Base-by-base conservation (phyloP, 2,888 invertebrate species). In the Emmelina monodactyla region DNA sequence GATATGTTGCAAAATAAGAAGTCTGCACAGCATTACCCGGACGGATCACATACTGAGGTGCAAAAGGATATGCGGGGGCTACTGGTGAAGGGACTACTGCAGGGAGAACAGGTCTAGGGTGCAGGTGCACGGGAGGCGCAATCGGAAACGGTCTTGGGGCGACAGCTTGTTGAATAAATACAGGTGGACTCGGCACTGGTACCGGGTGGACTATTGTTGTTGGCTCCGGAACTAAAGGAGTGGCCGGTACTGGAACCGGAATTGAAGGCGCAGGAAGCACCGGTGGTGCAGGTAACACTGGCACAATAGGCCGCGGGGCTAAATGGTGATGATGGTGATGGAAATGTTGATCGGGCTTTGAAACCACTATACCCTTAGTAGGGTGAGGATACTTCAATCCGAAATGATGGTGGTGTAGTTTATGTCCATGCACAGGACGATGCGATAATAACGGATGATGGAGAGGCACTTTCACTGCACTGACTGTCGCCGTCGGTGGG, bases 261-360 rank as follows among this genome's bases (percentile, higher is more conserved):
- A 62, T 65, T 19, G 60, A 42, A 0, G 69, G 61, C 3, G 57
- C 56, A 6, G 69, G 67, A 11, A 70, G 31, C 0, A 52, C 38
- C 1, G 53, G 51, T 1, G 53, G 49, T 6, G 55, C 53, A 0
- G 62, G 64, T 1, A 61, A 43, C 3, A 71, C 53, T 1, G 72
- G 73, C 1, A 72, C 44, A 1, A 64, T 41, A 0, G 78, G 76
- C 22, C 58, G 61, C 11, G 73, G 68, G 2, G 61, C 53, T 1
- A 73, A 53, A 34, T 78, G 76, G 34, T 78, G 76, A 40, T 78
- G 78, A 35, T 79, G 78, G 41, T 79, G 78, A 40, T 78, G 75
- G 40, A 61, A 76, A 41, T 76, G 67, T 22, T 68, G 66, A 38
- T 67, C 72, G 0, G 72, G 64, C 33, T 62, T 62, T n/a, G n/a